Evolutionary conservation across 2,113 vertebrate genomes (phyloP).

Genomic region (Percina caprodes): DNA sequence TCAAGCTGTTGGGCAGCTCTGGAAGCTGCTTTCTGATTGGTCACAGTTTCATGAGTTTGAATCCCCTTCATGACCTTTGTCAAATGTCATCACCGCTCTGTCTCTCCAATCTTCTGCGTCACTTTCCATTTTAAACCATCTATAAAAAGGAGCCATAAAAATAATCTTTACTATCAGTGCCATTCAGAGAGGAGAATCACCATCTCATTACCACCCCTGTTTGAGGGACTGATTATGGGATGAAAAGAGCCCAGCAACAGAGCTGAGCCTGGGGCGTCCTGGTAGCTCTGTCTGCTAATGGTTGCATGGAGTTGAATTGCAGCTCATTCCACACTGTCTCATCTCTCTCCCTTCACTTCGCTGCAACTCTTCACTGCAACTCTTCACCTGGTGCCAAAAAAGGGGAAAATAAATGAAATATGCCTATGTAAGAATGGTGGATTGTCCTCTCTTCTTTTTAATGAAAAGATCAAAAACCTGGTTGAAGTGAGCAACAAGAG

Average conservation of each 20-base stretch:
- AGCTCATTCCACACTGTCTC: conserved; percentile 46
- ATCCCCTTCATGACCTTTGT: conserved; percentile 69
- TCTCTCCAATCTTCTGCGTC: conserved; percentile 45
- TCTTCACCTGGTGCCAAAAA: conserved; percentile 37
- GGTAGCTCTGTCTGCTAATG: conserved; percentile 55
- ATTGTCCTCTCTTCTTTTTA: conserved; percentile 16
- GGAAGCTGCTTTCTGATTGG: conserved; percentile 47
- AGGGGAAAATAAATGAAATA: conserved; percentile 16
- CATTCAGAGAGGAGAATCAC: conserved; percentile 62
- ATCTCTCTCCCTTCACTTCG: conserved; percentile 24
- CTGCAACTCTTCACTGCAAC: conserved; percentile 17
- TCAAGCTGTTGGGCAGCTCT: conserved; percentile 27
- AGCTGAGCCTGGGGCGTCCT: conserved; percentile 56
- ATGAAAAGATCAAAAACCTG: conserved; percentile 35
- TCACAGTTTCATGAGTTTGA: conserved; percentile 52
- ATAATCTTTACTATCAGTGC: conserved; percentile 72
- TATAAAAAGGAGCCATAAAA: conserved; percentile 73
- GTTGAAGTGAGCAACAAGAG: conserved; percentile 27
- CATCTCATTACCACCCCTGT: conserved; percentile 72
- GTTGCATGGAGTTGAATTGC: conserved; percentile 52
- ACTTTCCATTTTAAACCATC: conserved; percentile 51
- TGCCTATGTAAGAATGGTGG: conserved; percentile 21
- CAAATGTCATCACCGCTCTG: conserved; percentile 64
- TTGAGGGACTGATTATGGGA: conserved; percentile 73
- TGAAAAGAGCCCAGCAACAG: conserved; percentile 49